Evolutionary conservation across 2,113 vertebrate species (phyloP), one percentile per base, ranked within the genome.

Genomic region (Steatornis caripensis): DNA sequence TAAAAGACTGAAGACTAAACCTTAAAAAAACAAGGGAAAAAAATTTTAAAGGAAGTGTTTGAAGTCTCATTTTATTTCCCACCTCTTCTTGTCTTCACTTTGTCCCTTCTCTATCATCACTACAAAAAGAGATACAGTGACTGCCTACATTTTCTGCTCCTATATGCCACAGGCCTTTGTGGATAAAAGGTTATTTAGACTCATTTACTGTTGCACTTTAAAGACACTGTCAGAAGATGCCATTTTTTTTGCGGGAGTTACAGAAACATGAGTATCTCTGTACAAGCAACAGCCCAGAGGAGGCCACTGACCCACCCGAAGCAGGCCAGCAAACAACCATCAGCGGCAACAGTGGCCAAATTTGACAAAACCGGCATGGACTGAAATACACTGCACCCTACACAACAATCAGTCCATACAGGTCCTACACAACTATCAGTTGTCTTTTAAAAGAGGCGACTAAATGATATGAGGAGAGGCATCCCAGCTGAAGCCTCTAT

Each of bases 381-480:
- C n/a, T n/a, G n/a, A n/a, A n/a, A n/a, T n/a, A n/a, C n/a, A n/a
- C n/a, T n/a, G n/a, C n/a, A n/a, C n/a, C 4, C 37, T 49, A 17
- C 2, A 3, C 10, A 41, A 65, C 34, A 41, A 32, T 1, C 9
- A 34, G 14, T 2, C n/a, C n/a, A n/a, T n/a, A n/a, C n/a, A n/a
- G n/a, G n/a, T 37, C 4, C 37, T 49, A 17, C 2, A 3, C 10
- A 41, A 65, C 34, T 37, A 32, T 1, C 9, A 34, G 14, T 2
- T 82, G 29, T 17, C 39, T 53, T 66, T 53, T 45, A 57, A 61
- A 71, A 57, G 29, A 81, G 9, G 11, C 1, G 9, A 78, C 6
- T 2, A 69, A 48, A 48, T 22, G 22, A 49, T 4, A 57, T 0
- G 0, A 78, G 55, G 10, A 84, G 21, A 17, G 58, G 20, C 22